These are phyloP conservation scores for Xanthorhoe spadicearia DNA, from an alignment of 2,888 invertebrate species.

Conservation along the genomic window DNA sequence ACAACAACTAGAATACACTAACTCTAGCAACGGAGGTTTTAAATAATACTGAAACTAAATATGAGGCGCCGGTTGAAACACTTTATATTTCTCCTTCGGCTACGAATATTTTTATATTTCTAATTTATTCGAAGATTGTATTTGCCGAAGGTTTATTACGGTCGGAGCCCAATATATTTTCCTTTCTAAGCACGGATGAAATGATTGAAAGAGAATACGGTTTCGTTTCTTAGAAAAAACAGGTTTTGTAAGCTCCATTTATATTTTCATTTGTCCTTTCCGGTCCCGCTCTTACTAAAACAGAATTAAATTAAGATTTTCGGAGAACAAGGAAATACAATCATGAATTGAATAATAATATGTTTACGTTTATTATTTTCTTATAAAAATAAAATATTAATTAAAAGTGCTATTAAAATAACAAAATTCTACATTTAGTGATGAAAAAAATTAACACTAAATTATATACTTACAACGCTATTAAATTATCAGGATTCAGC, in stretches of 20 bases:
- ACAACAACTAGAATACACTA: too few species aligned
- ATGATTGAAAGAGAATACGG: constrained; percentile 26
- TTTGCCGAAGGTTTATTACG: constrained; percentile 26
- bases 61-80: background rate
- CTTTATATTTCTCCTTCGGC: background rate
- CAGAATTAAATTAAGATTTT: constrained; percentile 41
- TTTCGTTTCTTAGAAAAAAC: constrained; percentile 23
- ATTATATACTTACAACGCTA: too few species aligned
- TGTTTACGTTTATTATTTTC: constrained; percentile 33
- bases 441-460: too few species aligned
- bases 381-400: too few species aligned
- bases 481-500: too few species aligned
- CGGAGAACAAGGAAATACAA: constrained; percentile 40
- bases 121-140: constrained; percentile 23
- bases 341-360: constrained; percentile 35
- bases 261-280: constrained; percentile 34
- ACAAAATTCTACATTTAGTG: too few species aligned
- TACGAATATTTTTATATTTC: constrained; percentile 5
- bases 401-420: too few species aligned
- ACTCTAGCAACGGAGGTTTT: too few species aligned
- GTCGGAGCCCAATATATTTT: constrained; percentile 23
- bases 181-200: constrained; percentile 24
- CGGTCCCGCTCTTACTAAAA: constrained; percentile 29
- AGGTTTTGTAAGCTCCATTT: constrained; percentile 27
- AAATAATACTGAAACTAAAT: background rate